phyloP scores from a whole-genome alignment of 1,140 invertebrate species.

The Drosophila sulfurigaster region DNA sequence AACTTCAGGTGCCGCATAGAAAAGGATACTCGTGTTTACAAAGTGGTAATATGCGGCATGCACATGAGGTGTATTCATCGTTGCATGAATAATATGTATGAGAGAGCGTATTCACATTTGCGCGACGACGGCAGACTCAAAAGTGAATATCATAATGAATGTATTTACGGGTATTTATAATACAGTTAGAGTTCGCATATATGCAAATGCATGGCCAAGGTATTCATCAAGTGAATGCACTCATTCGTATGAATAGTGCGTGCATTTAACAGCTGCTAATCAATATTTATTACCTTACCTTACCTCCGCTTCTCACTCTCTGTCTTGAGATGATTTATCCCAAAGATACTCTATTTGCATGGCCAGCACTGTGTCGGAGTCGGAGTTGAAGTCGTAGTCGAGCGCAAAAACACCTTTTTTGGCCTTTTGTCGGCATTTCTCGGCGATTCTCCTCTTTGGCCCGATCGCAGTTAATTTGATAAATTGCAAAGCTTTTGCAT shows the following conservation, averaged over 20 bases:
- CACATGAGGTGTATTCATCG: constrained; percentile 14
- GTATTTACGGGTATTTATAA: constrained; percentile 32
- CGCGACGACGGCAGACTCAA: background rate
- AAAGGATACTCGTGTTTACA: constrained; percentile 30
- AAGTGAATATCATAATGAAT: constrained; percentile 36
- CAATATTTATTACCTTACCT: background rate
- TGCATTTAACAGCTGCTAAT: background rate
- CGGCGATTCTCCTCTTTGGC: constrained; percentile 29
- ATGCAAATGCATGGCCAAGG: constrained; percentile 7
- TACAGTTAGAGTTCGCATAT: background rate
- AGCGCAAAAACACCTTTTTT: constrained; percentile 41
- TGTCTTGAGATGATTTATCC: too few species aligned
- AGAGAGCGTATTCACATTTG: background rate
- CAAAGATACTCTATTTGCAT: constrained; percentile 2
- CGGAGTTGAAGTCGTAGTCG: background rate
- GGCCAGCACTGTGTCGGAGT: constrained; percentile 37
- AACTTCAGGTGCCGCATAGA: background rate
- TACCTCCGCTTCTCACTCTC: background rate
- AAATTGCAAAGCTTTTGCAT: constrained; percentile 75
- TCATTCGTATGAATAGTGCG: background rate
- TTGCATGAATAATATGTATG: constrained; percentile 23
- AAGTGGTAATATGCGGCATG: constrained; percentile 31
- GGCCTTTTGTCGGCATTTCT: constrained; percentile 46
- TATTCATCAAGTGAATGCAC: background rate
- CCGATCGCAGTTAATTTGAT: constrained; percentile 78